Conservation (phyloP, 2,888 invertebrate species). For the Melanargia galathea region DNA sequence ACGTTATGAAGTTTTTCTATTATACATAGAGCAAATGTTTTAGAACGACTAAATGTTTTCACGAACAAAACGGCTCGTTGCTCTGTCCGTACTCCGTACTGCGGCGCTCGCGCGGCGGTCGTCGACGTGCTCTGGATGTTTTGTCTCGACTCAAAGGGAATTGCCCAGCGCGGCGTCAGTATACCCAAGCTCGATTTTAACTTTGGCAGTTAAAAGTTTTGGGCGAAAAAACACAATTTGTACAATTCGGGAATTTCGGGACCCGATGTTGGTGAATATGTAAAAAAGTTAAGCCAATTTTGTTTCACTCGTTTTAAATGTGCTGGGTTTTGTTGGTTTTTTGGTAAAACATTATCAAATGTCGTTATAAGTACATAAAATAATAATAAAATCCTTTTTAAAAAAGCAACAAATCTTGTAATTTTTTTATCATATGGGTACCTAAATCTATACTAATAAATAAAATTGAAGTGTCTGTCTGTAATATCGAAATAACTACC, state of each 20-base stretch:
- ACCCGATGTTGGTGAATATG: conserved; percentile 7
- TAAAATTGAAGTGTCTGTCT: too few species aligned
- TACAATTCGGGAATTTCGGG: conserved; percentile 15
- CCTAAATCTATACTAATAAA: too few species aligned
- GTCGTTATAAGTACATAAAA: too few species aligned
- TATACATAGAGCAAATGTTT: too few species aligned
- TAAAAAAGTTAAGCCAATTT: conserved; percentile 11
- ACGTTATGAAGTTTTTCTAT: too few species aligned
- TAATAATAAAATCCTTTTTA: too few species aligned
- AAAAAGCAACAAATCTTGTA: too few species aligned
- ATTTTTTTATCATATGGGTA: too few species aligned
- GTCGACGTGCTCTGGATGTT: background rate
- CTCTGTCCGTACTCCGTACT: background rate
- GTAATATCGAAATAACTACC: too few species aligned
- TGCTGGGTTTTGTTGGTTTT: background rate
- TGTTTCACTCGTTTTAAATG: conserved; percentile 2
- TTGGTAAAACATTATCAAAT: background rate
- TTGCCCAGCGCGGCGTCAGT: background rate
- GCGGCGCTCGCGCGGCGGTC: background rate
- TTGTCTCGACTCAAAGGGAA: background rate
- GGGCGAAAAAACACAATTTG: conserved; percentile 16
- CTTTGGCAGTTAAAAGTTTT: conserved; percentile 19
- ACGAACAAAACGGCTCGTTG: background rate
- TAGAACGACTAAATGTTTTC: too few species aligned
- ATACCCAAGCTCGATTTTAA: conserved; percentile 1